These are phyloP conservation scores for Octodon degus DNA, from an alignment of 2,113 vertebrate species.

Conservation along the genomic window DNA sequence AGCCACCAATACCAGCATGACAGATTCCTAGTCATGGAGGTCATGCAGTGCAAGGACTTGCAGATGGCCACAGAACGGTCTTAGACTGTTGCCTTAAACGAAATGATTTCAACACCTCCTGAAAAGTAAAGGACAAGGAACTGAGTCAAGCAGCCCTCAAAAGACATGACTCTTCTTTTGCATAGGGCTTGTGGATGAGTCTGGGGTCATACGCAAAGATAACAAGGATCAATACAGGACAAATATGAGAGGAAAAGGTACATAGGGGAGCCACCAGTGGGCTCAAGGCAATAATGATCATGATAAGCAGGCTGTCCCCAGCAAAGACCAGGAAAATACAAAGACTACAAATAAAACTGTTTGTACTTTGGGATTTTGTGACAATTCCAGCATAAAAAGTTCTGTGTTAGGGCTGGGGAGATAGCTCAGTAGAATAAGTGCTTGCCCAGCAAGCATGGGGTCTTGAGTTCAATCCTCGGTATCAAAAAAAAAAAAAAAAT, in stretches of 20 bases:
- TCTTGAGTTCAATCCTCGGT: no score
- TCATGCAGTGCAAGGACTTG: neutral
- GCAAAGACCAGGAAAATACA: constrained; percentile 11
- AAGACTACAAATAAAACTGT: constrained; percentile 68
- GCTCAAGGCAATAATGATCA: constrained; percentile 36
- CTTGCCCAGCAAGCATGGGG: no score
- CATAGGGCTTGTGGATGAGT: constrained; percentile 64
- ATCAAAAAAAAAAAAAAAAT: neutral
- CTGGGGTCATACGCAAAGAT: constrained; percentile 71
- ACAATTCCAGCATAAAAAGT: constrained; percentile 63
- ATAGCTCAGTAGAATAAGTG: no score
- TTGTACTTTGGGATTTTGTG: constrained; percentile 53
- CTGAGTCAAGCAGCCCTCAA: constrained; percentile 56
- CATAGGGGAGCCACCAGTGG: constrained; percentile 32
- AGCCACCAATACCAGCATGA: constrained; percentile 41
- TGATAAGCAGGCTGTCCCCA: constrained; percentile 52
- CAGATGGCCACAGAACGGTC: neutral
- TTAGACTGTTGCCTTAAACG: neutral
- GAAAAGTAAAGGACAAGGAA: constrained; percentile 17
- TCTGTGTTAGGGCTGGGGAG: no score
- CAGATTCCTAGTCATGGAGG: constrained; percentile 2
- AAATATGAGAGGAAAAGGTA: constrained; percentile 63
- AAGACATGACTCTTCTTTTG: constrained; percentile 56
- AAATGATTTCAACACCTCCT: neutral
- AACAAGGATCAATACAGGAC: constrained; percentile 68